phyloP scores from a whole-genome alignment of 2,797 vertebrate species.

The Tenualosa thibaudeaui region DNA sequence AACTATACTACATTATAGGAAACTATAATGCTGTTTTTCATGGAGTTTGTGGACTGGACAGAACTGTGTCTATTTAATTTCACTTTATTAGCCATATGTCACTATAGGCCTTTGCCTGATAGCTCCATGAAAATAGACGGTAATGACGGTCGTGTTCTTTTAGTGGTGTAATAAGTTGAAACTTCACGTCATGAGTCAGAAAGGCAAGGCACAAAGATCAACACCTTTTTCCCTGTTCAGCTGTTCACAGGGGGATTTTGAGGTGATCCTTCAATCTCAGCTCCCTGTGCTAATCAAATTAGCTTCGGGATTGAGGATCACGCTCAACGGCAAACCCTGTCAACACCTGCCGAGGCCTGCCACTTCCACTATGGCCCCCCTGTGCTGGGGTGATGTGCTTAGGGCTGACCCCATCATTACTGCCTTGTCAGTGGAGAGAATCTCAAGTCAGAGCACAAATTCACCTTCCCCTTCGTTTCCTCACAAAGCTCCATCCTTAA shows the following conservation, averaged over 20 bases:
- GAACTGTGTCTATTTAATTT: not conserved
- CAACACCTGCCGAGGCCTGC: not conserved
- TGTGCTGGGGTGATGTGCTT: not conserved
- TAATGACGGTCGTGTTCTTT: not conserved
- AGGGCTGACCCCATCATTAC: not conserved
- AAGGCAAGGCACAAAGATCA: not conserved
- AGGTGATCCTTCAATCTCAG: not conserved
- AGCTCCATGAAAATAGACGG: not conserved
- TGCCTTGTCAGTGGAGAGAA: not conserved
- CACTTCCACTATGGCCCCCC: not conserved
- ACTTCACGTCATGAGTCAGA: not conserved
- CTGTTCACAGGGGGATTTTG: not conserved
- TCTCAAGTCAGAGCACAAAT: not conserved
- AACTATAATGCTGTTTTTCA: not conserved
- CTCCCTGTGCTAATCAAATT: not conserved
- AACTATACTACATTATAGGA: no score
- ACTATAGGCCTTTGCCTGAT: not conserved
- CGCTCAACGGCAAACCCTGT: not conserved
- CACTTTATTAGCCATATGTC: not conserved
- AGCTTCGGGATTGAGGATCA: not conserved
- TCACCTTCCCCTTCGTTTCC: not conserved
- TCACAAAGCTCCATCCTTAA: not conserved
- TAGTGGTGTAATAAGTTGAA: not conserved
- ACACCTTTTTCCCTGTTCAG: not conserved
- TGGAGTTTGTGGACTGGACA: not conserved